Evolutionary conservation across 2,113 vertebrate species (phyloP), one percentile per base, ranked within the genome.

Genomic region (Sigmodon hispidus): DNA sequence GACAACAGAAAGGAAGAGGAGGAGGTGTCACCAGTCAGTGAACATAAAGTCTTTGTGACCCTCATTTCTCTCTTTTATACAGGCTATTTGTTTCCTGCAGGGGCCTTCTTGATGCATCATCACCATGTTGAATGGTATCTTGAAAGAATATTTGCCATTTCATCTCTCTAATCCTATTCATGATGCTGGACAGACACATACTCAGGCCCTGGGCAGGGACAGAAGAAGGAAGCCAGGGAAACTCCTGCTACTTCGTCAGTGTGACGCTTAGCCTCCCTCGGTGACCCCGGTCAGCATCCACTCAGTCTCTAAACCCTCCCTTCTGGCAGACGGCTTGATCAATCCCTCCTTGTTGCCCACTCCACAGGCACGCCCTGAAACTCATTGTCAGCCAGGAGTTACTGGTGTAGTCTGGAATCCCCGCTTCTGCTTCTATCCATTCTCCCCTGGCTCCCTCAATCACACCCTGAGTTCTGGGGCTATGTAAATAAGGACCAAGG

Each of bases 371-470:
- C 63, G 10, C 55, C 85, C 85, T 4, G 8, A n/a, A 11, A 17
- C 36, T 36, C 52, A 5, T 5, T 8, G 69, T 70, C 36, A 83
- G 55, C 52, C 80, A 83, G 80, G 57, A 61, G 0, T 24, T 43
- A 24, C 3, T 7, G 48, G 43, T 10, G 22, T 31, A n/a, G 52
- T 69, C 81, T 36, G 95, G 76, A 84, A 61, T 26, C 4, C 8
- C 12, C 12, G 3, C 36, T 13, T 43, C 3, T 2, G n/a, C 16
- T 1, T 19, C 57, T 1, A 3, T 10, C 55, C n/a, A 7, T 65
- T 93, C 19, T 16, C 16, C 0, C 2, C 3, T 0, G 0, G 61
- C 36, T 34, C 0, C 31, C 48, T 24, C 50, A 5, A 34, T 43
- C 52, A 43, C 9, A 2, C 13, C 36, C 2, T 15, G 57, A 72